Percentiles rank a stretch among this genome's conserved stretches.
These are phyloP conservation scores for Drosophila melanica DNA, from an alignment of 1,140 invertebrate genomes.

Conservation along the genomic window DNA sequence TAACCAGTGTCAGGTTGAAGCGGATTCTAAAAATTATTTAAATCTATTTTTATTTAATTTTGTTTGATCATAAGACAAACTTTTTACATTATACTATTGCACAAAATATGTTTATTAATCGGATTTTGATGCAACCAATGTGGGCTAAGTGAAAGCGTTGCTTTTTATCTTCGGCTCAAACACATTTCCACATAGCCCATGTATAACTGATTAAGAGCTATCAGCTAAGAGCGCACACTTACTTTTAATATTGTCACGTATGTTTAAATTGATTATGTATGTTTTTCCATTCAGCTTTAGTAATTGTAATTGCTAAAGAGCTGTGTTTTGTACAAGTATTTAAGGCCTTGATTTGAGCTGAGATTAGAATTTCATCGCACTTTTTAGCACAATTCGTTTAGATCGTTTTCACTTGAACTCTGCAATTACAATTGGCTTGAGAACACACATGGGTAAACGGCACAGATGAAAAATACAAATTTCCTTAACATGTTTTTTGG, in stretches of 20 bases:
- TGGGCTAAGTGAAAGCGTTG: constrained; percentile 23
- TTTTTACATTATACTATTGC: neutral
- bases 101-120: neutral
- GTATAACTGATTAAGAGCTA: constrained; percentile 27
- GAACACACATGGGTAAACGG: neutral
- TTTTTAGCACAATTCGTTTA: constrained; percentile 10
- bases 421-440: neutral
- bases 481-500: constrained; percentile 4
- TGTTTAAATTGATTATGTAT: constrained; percentile 50
- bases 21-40: neutral
- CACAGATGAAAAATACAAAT: constrained; percentile 7
- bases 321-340: constrained; percentile 40
- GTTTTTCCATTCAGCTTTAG: constrained; percentile 61
- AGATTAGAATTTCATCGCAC: constrained; percentile 13
- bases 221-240: constrained; percentile 43
- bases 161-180: constrained; percentile 10
- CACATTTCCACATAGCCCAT: constrained; percentile 1
- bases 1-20: constrained; percentile 10
- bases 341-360: constrained; percentile 20
- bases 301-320: constrained; percentile 39
- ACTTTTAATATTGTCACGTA: constrained; percentile 72
- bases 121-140: constrained; percentile 19
- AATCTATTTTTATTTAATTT: neutral
- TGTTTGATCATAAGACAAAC: too few relatives aligned
- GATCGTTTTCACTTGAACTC: neutral